Percentiles rank a stretch among this genome's conserved stretches.
phyloP scores from a whole-genome alignment of 2,888 invertebrate species.

The Epinotia brunnichana region DNA sequence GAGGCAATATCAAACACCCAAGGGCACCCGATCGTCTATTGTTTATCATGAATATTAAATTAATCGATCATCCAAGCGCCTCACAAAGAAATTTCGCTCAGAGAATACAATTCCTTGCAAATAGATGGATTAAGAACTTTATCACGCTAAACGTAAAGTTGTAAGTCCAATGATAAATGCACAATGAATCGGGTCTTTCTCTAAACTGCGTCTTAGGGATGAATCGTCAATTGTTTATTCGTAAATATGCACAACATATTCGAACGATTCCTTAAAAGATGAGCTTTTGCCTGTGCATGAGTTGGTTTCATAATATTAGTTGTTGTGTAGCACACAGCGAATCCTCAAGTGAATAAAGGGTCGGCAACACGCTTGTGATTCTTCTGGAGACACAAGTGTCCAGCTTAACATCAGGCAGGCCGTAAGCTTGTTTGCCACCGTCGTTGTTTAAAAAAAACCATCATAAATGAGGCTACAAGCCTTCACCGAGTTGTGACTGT shows the following conservation, averaged over 20 bases:
- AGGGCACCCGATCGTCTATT: neutral
- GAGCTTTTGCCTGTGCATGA: neutral
- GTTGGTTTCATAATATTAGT: neutral
- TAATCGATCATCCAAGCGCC: constrained; percentile 5
- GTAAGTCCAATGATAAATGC: neutral
- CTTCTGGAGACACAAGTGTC: too few species aligned
- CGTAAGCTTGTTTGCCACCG: too few species aligned
- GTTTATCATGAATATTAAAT: neutral
- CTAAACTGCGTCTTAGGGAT: neutral
- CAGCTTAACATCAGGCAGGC: too few species aligned
- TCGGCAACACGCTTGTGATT: too few species aligned
- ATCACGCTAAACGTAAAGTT: neutral
- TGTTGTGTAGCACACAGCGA: too few species aligned
- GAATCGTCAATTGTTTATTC: neutral
- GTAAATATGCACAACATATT: neutral
- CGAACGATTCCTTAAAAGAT: neutral
- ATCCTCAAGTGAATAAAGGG: too few species aligned
- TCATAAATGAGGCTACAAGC: too few species aligned
- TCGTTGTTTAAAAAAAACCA: too few species aligned
- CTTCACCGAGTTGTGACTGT: too few species aligned
- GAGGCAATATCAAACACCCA: too few species aligned
- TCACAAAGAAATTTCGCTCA: neutral
- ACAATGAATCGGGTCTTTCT: neutral
- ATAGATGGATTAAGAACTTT: neutral
- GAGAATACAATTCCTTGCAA: neutral